Percentiles rank a stretch among this genome's conserved stretches.
Conservation (phyloP, 2,797 vertebrate genomes). For the Pseudochaenichthys georgianus region DNA sequence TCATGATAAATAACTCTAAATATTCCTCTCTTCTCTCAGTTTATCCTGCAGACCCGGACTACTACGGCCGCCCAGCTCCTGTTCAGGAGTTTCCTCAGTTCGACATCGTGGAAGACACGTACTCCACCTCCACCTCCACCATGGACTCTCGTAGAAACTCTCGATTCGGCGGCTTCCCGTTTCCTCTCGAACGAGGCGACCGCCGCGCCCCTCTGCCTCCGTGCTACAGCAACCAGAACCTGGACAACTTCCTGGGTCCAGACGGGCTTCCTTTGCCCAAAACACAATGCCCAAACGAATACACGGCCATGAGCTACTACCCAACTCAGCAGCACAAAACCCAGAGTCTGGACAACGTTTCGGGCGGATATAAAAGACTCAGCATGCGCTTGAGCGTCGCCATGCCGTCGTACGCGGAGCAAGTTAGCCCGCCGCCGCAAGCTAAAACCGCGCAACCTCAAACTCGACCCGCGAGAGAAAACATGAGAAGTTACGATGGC, state of each 20-base stretch:
- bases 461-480: constrained; percentile 59
- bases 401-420: constrained; percentile 92
- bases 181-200: constrained; percentile 92
- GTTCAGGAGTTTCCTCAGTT: constrained; percentile 91
- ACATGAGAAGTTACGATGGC: constrained; percentile 84
- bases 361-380: constrained; percentile 89
- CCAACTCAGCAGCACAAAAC: constrained; percentile 87
- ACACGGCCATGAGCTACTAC: constrained; percentile 97
- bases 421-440: constrained; percentile 55
- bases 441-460: constrained; percentile 72
- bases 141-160: constrained; percentile 84
- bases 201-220: constrained; percentile 94
- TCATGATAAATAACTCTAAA: no score
- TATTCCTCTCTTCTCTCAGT: constrained; percentile 62
- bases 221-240: constrained; percentile 95
- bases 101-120: constrained; percentile 88
- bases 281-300: constrained; percentile 93
- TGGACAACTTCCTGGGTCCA: constrained; percentile 93
- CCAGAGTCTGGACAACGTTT: constrained; percentile 84
- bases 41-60: constrained; percentile 86
- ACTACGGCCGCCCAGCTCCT: constrained; percentile 84
- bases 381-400: constrained; percentile 94
- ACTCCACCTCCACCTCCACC: constrained; percentile 76
- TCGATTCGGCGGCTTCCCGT: constrained; percentile 95
- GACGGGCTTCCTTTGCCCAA: constrained; percentile 84